Conservation (phyloP, 2,113 vertebrate genomes). For the Cepphus grylle region DNA sequence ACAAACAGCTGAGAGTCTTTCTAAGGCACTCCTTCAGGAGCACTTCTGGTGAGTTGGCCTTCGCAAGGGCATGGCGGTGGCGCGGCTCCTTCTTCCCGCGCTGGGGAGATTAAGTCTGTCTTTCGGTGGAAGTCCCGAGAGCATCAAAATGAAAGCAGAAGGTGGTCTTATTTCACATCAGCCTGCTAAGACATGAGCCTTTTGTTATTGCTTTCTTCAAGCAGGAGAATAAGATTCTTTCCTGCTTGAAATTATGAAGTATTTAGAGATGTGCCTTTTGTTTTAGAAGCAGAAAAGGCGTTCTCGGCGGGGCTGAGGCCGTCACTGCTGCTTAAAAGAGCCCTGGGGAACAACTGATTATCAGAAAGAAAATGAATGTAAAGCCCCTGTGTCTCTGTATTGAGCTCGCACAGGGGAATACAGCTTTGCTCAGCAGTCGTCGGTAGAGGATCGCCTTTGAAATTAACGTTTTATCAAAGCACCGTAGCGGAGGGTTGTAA, state of each 20-base stretch:
- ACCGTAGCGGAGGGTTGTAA: neutral
- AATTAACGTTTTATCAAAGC: neutral
- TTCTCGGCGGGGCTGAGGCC: neutral
- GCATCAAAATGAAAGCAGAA: constrained; percentile 25
- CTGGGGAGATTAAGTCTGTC: neutral
- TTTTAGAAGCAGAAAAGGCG: neutral
- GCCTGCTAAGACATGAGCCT: neutral
- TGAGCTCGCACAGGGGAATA: neutral
- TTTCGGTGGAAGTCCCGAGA: neutral
- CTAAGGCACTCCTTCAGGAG: neutral
- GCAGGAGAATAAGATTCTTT: neutral
- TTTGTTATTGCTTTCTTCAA: neutral
- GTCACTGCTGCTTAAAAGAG: neutral
- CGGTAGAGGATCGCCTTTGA: neutral
- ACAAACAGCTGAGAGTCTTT: constrained; percentile 21
- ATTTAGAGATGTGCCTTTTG: neutral
- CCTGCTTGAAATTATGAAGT: neutral
- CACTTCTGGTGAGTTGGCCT: neutral
- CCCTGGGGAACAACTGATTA: neutral
- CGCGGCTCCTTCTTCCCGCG: neutral
- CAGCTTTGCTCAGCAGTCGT: neutral
- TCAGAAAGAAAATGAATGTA: neutral
- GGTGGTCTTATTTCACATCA: neutral
- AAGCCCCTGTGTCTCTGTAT: neutral
- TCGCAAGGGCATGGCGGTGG: neutral